phyloP scores from a whole-genome alignment of 2,113 vertebrate species.

The Anthoscopus minutus region DNA sequence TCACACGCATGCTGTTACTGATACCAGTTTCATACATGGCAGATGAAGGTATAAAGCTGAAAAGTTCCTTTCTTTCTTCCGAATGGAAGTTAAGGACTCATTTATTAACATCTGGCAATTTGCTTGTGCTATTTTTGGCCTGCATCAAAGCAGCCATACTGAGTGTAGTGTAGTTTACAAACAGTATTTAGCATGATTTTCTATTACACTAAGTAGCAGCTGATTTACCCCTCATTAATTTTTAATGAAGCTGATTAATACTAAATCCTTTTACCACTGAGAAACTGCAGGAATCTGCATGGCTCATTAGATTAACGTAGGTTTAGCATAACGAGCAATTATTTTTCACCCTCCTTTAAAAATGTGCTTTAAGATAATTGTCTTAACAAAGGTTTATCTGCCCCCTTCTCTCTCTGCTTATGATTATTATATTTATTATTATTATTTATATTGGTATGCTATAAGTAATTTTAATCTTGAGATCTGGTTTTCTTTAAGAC shows the following conservation, averaged over 20 bases:
- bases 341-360: conserved; percentile 46
- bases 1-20: neutral
- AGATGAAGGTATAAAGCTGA: neutral
- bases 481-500: conserved; percentile 15
- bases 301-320: conserved; percentile 52
- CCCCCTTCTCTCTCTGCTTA: neutral
- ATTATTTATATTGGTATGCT: conserved; percentile 2
- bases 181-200: conserved; percentile 44
- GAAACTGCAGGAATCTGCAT: conserved; percentile 14
- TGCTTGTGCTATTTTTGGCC: conserved; percentile 21
- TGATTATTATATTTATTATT: neutral
- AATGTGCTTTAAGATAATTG: conserved; percentile 32
- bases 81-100: neutral
- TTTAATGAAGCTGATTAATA: conserved; percentile 69
- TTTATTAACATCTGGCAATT: conserved; percentile 32
- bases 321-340: conserved; percentile 34
- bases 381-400: conserved; percentile 16
- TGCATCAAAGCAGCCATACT: neutral
- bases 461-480: conserved; percentile 20
- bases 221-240: conserved; percentile 69
- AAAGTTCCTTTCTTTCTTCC: neutral
- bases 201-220: conserved; percentile 48
- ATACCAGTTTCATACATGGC: neutral
- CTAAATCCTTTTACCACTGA: conserved; percentile 46
- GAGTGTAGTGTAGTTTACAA: conserved; percentile 12